Percentiles rank a stretch among this genome's conserved stretches.
Evolutionary conservation across 2,113 vertebrate species (phyloP).

Genomic region (Neotoma lepida): DNA sequence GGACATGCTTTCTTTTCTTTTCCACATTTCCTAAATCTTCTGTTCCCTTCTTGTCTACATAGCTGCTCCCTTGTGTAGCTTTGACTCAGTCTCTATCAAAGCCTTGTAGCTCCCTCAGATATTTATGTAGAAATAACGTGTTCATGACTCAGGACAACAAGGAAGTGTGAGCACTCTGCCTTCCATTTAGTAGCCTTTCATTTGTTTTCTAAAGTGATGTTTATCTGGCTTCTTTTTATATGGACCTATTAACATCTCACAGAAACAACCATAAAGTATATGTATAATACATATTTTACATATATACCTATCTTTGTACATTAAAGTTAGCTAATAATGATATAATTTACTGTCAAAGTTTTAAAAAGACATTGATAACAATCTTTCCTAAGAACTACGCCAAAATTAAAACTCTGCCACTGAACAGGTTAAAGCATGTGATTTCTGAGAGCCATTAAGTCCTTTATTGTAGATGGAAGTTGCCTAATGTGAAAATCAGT

Average conservation of each 20-base stretch:
- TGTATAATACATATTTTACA: neutral
- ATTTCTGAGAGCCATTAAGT: neutral
- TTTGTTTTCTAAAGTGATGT: neutral
- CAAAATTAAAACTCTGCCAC: constrained; percentile 17
- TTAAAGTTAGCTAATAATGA: neutral
- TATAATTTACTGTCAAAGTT: constrained; percentile 1
- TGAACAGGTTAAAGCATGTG: neutral
- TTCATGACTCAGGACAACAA: neutral
- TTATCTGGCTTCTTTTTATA: neutral
- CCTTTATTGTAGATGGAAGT: neutral
- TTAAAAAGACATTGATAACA: constrained; percentile 22
- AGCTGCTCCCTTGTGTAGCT: constrained; percentile 23
- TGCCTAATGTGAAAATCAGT: neutral
- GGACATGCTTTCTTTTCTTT: constrained; percentile 41
- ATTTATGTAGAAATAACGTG: neutral
- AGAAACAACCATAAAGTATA: neutral
- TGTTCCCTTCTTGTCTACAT: constrained; percentile 33
- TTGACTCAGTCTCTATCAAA: constrained; percentile 20
- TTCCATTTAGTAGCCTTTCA: neutral
- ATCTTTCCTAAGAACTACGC: neutral
- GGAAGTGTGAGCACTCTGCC: neutral
- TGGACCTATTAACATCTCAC: neutral
- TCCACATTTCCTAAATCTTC: constrained; percentile 34
- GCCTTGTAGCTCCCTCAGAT: neutral
- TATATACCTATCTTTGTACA: neutral